Base-by-base conservation (phyloP, 2,888 invertebrate species). In the Acleris holmiana region DNA sequence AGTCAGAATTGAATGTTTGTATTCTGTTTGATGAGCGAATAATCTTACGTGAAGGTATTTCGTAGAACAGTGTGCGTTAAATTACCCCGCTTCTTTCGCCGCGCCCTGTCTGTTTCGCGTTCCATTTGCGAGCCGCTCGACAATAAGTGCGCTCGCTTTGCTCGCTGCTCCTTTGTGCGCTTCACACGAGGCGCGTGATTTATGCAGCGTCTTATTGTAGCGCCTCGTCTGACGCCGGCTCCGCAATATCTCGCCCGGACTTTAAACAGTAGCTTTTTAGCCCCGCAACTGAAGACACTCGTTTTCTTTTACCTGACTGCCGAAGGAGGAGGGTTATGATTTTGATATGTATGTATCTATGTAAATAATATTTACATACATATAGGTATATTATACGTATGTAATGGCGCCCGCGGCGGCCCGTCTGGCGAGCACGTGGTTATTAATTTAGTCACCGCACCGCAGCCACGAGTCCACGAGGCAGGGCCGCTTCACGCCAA, bases 131-230 rank as follows among this genome's bases (percentile, higher is more conserved):
- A 41, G 41, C 41, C 41, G 15, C 15, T 41, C 41, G 41, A 41
- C n/a, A 41, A n/a, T 41, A n/a, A 41, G 15, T 4, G 41, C 2
- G 40, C 13, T 15, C 13, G 41, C 41, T 41, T 29, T 29, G 29
- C 41, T 41, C 41, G 46, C 46, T 13, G 48, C 21, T 21, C 48
- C 48, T 48, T 21, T 21, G 50, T n/a, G 10, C 25, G 18, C 17
- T 6, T 41, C 15, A 10, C 18, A 3, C 50, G 17, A 10, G 17
- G 8, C 50, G 29, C 21, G 17, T 25, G 29, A 50, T 50, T 29
- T 50, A 29, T 50, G n/a, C 29, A 8, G 29, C 17, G 7, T 29
- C 29, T 50, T 50, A 50, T 50, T 50, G 29, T 17, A 50, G 25
- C 8, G 25, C 17, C 10, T 4, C 7, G 50, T 25, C 8, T 17